Base-by-base conservation (phyloP, 2,113 vertebrate genomes). In the Crotophaga sulcirostris region DNA sequence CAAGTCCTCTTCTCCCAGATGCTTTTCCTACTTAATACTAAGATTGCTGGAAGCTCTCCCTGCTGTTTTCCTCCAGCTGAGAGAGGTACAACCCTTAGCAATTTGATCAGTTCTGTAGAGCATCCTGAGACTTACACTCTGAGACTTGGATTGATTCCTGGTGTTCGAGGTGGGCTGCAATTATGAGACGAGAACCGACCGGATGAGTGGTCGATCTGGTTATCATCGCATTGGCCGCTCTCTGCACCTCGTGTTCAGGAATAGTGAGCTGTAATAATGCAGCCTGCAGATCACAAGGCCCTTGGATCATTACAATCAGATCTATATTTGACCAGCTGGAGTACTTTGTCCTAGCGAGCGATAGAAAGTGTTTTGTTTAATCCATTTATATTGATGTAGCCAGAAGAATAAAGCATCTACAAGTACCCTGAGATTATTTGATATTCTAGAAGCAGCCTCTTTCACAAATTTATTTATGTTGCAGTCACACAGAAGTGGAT, bases 321-420 rank as follows among this genome's bases (percentile, higher is more conserved):
- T 86, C 82, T 73, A 1, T 77, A 70, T 88, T 83, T 85, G 72
- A 91, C 75, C 63, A 69, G 87, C 70, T 70, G 45, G 49, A 90
- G 70, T 45, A 40, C 44, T 2, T 6, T 72, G 47, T 63, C 85
- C 82, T 36, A 40, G 75, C 59, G 47, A 63, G 84, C 59, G 83
- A 73, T 12, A 70, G 82, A 84, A 94, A 75, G 44, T 59, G 49
- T 96, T 96, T 94, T 94, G 60, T 91, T 86, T 52, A 96, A 92
- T 96, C 90, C 72, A 60, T 94, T 95, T 90, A 21, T 81, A 77
- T 80, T 63, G 87, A 85, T 80, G 90, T 47, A 86, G 24, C 55
- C 40, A 80, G 78, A 87, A 91, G 42, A 83, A 72, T 42, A 69
- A 87, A 91, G 56, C 36, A 21, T 33, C 75, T 82, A 13, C 67